These are phyloP conservation scores for Hesperia comma DNA, from an alignment of 2,888 invertebrate genomes.

Conservation along the genomic window DNA sequence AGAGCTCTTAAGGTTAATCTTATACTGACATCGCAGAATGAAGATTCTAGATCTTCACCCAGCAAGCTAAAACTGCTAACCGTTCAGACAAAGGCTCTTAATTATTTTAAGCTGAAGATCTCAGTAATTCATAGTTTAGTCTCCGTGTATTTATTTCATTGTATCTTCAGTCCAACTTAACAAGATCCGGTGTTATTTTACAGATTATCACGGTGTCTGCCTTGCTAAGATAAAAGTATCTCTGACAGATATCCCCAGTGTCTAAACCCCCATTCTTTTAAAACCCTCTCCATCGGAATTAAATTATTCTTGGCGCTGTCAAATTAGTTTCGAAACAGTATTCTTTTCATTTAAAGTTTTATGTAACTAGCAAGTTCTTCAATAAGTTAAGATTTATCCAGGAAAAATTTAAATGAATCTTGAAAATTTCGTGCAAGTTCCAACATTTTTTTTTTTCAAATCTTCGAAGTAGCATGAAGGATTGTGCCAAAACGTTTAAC, in stretches of 20 bases:
- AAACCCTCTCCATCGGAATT: constrained; percentile 68
- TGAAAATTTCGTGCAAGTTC: constrained; percentile 22
- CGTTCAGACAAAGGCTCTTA: constrained; percentile 75
- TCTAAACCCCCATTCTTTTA: constrained; percentile 61
- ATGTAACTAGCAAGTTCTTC: constrained; percentile 22
- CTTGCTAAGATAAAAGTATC: constrained; percentile 52
- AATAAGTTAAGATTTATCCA: constrained; percentile 35
- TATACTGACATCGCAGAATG: constrained; percentile 45
- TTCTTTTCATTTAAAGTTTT: constrained; percentile 38
- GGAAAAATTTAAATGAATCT: constrained; percentile 24
- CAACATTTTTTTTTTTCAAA: not conserved
- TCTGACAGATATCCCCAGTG: constrained; percentile 55
- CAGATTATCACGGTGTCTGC: constrained; percentile 73
- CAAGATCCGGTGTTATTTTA: constrained; percentile 71
- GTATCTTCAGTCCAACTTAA: constrained; percentile 71
- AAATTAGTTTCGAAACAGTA: constrained; percentile 45
- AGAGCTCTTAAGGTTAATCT: constrained; percentile 1
- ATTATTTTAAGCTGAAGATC: constrained; percentile 77
- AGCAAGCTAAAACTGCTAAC: constrained; percentile 53
- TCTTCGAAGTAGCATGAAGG: constrained; percentile 4
- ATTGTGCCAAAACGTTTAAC: constrained; percentile 17
- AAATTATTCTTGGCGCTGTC: constrained; percentile 59
- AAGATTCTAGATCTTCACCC: constrained; percentile 45
- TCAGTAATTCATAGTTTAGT: constrained; percentile 74
- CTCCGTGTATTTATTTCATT: constrained; percentile 74